Evolutionary conservation across 2,888 invertebrate genomes (phyloP), one percentile per base, ranked within the genome.

Genomic region (Empis stercorea): DNA sequence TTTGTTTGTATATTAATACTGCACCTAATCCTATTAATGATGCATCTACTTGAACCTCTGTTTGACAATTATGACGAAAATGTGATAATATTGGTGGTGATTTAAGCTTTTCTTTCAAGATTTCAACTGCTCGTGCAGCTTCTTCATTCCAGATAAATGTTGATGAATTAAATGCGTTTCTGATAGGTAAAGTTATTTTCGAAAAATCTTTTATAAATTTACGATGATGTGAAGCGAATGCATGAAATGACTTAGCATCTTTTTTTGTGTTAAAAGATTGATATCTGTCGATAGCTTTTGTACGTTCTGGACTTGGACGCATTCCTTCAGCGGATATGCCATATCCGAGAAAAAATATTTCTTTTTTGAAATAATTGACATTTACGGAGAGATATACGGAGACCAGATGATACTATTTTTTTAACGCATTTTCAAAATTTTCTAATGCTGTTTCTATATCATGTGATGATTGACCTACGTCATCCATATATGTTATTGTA

Each of bases 121-220:
- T 32, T 32, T 32, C 32, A 3, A 13, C 13, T 32, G 32, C 17
- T 46, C 43, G 16, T 43, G 23, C 30, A 16, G 42, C 27, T 30
- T 40, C 46, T 36, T 40, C 36, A 2, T 30, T 40, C 42, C 37
- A 40, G 13, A 46, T 37, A 34, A 46, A 46, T 36, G 40, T 15
- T 14, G n/a, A 17, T 10, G 46, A 17, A 20, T 42, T 46, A 39
- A 15, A 42, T 3, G 42, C 11, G 7, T 30, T 37, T 23, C 20
- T 27, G n/a, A 47, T 46, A 42, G 38, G 38, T 13, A 43, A 11
- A 9, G 34, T 20, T 10, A 46, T 46, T 7, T 39, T 38, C 11
- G 45, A 45, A 6, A 44, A 44, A 37, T 44, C 13, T 44, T 44
- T 44, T 6, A 37, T 44, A 20, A 44, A 44, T n/a, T 16, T 37